phyloP scores from a whole-genome alignment of 2,797 vertebrate genomes.

The Potorous gilbertii region DNA sequence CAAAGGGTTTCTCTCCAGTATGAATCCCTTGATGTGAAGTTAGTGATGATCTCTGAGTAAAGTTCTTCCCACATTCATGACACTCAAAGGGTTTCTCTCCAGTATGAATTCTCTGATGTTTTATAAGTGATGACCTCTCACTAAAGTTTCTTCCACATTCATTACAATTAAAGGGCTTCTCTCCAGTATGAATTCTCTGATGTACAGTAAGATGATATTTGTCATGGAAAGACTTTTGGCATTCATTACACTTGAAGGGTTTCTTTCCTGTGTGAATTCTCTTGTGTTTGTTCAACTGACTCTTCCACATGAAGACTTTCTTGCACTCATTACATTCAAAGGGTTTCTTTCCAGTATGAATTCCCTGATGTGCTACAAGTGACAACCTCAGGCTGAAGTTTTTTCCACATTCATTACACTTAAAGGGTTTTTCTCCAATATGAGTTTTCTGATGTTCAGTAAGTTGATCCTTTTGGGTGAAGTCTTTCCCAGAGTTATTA shows the following conservation, averaged over 20 bases:
- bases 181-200: conserved; percentile 77
- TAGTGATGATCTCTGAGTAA: conserved; percentile 78
- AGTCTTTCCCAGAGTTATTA: conserved; percentile 78
- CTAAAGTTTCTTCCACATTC: conserved; percentile 80
- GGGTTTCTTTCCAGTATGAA: conserved; percentile 78
- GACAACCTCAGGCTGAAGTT: conserved; percentile 78
- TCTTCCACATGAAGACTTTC: conserved; percentile 79
- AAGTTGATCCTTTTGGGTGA: conserved; percentile 77
- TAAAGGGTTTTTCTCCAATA: conserved; percentile 80
- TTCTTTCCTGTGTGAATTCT: conserved; percentile 75
- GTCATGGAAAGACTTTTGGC: conserved; percentile 75
- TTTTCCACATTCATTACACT: conserved; percentile 81
- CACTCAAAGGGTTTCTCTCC: conserved; percentile 82
- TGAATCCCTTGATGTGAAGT: conserved; percentile 76
- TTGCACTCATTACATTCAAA: conserved; percentile 79
- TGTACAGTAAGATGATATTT: conserved; percentile 79
- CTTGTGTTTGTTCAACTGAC: conserved; percentile 77
- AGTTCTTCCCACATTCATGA: conserved; percentile 76
- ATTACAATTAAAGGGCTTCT: conserved; percentile 77
- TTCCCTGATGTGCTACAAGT: conserved; percentile 77
- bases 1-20: conserved; percentile 78
- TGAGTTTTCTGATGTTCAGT: conserved; percentile 80
- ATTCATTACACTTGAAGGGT: conserved; percentile 68
- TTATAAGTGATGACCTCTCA: conserved; percentile 75
- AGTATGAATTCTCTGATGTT: conserved; percentile 79